Base-by-base conservation (phyloP, 2,888 invertebrate species). In the Phengaris arion region DNA sequence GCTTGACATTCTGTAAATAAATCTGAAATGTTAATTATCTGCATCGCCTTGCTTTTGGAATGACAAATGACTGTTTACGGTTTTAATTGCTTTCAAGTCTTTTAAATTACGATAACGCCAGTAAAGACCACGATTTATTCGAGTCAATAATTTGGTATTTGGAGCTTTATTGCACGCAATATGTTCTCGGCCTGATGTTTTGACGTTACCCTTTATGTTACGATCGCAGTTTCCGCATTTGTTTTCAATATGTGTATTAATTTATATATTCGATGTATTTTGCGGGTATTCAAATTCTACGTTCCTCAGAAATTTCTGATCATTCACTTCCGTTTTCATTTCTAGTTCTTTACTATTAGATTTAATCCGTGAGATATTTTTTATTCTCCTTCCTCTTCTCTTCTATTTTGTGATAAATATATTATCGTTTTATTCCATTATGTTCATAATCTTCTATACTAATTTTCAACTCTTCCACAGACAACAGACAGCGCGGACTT, bases 401-500 rank as follows among this genome's bases (percentile, higher is more conserved):
- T 35, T 35, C 35, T 35, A 35, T 35, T 35, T 35, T 35, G 35
- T 35, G 35, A 35, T 35, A 35, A 35, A 35, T 35, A 35, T 35
- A 35, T 35, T 35, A 35, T 4, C 4, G 4, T 35, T 35, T 35
- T 35, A 35, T 35, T 35, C 35, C 35, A 4, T 35, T 3, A 2
- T 4, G 35, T 35, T 35, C 35, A 35, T 35, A 0, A 35, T 35
- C 35, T 35, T 2, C 35, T 35, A 35, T 22, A 22, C 5, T 10
- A 22, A 3, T 22, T 48, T 12, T 76, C 70, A 77, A 64, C 74
- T 76, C 78, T 79, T 78, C 85, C 84, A 0, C 89, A 92, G 92
- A 92, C 93, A 81, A 86, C 91, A 85, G 94, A 94, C 87, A 92
- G 93, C 81, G 91, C 93, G 74, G 94, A 94, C 82, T 94, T 94